A percentile compares a stretch with the other conserved stretches of the same genome.
These are phyloP conservation scores for Mustela lutreola DNA, from an alignment of 2,113 vertebrate species.

Conservation along the genomic window DNA sequence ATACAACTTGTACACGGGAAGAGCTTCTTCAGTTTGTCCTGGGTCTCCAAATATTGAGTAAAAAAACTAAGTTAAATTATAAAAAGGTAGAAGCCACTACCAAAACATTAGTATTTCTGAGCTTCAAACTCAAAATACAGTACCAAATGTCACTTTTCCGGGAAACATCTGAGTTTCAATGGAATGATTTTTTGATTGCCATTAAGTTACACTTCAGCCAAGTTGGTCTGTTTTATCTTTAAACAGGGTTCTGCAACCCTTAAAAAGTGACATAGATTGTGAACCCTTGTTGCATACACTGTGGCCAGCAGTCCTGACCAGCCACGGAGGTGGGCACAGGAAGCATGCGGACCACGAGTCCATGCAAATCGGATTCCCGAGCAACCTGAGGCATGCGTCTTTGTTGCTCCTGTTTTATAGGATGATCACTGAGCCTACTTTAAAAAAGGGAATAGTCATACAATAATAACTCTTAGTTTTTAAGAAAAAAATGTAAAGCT, in stretches of 20 bases:
- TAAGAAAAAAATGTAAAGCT: background rate
- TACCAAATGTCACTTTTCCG: background rate
- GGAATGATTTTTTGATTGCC: background rate
- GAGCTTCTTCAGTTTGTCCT: background rate
- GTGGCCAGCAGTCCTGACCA: background rate
- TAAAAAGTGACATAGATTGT: background rate
- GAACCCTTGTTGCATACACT: background rate
- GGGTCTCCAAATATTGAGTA: background rate
- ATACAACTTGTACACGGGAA: background rate
- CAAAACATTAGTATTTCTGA: background rate
- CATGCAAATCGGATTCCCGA: fast-evolving
- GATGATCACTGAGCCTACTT: background rate
- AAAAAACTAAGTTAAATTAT: background rate
- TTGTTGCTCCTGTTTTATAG: background rate
- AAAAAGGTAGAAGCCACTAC: background rate
- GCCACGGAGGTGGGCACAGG: background rate
- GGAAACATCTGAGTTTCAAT: background rate
- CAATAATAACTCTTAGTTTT: background rate
- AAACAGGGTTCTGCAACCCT: background rate
- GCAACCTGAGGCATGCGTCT: background rate
- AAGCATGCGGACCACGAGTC: fast-evolving
- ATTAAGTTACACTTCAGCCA: fast-evolving
- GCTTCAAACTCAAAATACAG: background rate
- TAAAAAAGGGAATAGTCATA: background rate
- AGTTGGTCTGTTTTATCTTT: background rate